These are phyloP conservation scores for Stichopus chloronotus DNA, from an alignment of 35 echinoderm and acorn worm genomes.

Conservation along the genomic window DNA sequence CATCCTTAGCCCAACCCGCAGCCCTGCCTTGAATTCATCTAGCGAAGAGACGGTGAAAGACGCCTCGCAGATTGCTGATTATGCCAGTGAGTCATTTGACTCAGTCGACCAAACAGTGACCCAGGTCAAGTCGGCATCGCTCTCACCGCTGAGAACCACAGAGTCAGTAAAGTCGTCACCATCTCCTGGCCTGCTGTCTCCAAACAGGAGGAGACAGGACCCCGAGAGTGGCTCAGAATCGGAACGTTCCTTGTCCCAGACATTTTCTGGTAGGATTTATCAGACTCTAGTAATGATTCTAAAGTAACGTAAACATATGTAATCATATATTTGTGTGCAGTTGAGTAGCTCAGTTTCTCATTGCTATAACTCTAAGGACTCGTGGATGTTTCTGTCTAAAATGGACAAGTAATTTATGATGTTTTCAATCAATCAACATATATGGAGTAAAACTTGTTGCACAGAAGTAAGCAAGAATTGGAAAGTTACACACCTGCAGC, in stretches of 20 bases:
- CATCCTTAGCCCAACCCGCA: constrained; percentile 17
- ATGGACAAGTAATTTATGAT: no score
- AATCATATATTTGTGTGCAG: background rate
- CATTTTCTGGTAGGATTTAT: constrained; percentile 82
- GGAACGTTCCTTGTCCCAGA: constrained; percentile 93
- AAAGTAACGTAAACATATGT: background rate
- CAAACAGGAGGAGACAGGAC: constrained; percentile 60
- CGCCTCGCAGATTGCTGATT: constrained; percentile 66
- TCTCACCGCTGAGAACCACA: constrained; percentile 2
- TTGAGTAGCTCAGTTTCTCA: no score
- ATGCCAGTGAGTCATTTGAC: constrained; percentile 89
- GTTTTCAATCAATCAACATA: no score
- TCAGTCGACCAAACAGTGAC: constrained; percentile 67
- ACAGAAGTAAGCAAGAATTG: no score
- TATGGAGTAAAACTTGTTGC: no score
- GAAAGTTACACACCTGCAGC: no score
- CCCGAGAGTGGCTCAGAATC: constrained; percentile 98
- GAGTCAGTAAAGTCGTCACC: constrained; percentile 12
- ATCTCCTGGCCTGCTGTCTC: constrained; percentile 17
- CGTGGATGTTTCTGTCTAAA: no score
- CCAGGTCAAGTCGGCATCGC: constrained; percentile 37
- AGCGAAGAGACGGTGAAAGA: constrained; percentile 90
- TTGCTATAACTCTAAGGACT: no score
- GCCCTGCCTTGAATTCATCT: constrained; percentile 52
- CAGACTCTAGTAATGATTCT: background rate